Base-by-base conservation (phyloP, 1,140 invertebrate species). In the Drosophila saltans region DNA sequence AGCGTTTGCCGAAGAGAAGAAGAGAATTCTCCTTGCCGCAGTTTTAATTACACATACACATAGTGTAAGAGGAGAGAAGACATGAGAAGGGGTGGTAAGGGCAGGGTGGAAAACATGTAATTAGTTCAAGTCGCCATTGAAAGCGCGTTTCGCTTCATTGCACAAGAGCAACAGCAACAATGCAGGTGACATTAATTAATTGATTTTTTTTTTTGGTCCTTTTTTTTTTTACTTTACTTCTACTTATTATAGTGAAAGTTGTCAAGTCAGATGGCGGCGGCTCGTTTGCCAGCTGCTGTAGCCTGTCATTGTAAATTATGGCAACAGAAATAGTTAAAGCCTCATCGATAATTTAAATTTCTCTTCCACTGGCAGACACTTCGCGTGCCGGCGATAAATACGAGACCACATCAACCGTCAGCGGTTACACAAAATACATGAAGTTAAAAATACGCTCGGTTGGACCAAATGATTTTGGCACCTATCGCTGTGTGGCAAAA, bases 401-500 rank as follows among this genome's bases (percentile, higher is more conserved):
- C 93, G 95, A 97, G 88, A 96, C 96, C 56, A 94, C 95, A 67
- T 95, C 95, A 41, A 95, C 94, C 75, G 96, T 97, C 93, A 96
- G 94, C 88, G 95, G 95, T 65, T 98, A 98, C 93, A 97, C 95
- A 85, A 96, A 97, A 86, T 96, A 96, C 93, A 97, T 98, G 97
- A 96, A 95, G 93, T 94, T 98, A 77, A 97, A 97, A 93, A 97
- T 98, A 88, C 94, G 96, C 58, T 96, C 95, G 92, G 95, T 97
- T 45, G 95, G 95, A 21, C 93, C 94, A 65, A 94, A 94, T 74
- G 97, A 98, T 92, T 98, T 97, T 92, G 97, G 96, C 55, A 96
- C 96, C 7, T 98, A 97, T 93, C 96, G 96, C 91, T 99, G 98
- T 91, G 96, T 98, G 30, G 98, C 98, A 7, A 98, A 98, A 92